Evolutionary conservation across 2,113 vertebrate genomes (phyloP).

Genomic region (Pachypanchax playfairii): DNA sequence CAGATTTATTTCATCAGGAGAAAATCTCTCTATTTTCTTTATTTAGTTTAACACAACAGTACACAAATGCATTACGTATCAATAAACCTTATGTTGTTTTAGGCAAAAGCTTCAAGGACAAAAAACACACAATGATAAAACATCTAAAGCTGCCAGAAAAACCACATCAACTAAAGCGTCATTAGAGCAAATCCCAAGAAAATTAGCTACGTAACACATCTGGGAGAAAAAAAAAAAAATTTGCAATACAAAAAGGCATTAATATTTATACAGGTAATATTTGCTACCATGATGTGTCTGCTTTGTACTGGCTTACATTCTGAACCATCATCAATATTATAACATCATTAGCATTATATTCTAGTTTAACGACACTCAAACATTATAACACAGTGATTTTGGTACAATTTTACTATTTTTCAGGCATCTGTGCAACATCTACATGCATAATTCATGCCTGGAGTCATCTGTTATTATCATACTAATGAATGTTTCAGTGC

Average conservation of each 20-base stretch:
- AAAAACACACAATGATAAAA: constrained; percentile 17
- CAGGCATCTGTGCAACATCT: constrained; percentile 6
- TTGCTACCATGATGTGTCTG: constrained; percentile 22
- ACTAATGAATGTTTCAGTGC: constrained; percentile 36
- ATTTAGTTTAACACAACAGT: constrained; percentile 38
- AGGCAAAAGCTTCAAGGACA: constrained; percentile 5
- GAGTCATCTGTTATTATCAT: constrained; percentile 19
- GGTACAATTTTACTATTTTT: background rate
- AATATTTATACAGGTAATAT: background rate
- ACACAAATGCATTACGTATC: too few species aligned
- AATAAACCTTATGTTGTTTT: too few species aligned
- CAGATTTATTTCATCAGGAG: background rate
- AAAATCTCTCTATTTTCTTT: constrained; percentile 6
- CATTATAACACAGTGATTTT: background rate
- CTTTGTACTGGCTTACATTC: constrained; percentile 10
- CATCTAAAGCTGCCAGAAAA: background rate
- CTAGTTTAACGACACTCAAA: background rate
- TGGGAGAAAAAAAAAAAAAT: background rate
- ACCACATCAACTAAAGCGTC: background rate
- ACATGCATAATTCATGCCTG: constrained; percentile 36
- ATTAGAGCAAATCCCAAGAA: background rate
- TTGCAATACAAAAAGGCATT: background rate
- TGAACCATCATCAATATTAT: too few species aligned
- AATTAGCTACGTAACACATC: background rate
- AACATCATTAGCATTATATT: constrained; percentile 3